Evolutionary conservation across 1,140 invertebrate genomes (phyloP), one percentile per base, ranked within the genome.

Genomic region (Drosophila athabasca): DNA sequence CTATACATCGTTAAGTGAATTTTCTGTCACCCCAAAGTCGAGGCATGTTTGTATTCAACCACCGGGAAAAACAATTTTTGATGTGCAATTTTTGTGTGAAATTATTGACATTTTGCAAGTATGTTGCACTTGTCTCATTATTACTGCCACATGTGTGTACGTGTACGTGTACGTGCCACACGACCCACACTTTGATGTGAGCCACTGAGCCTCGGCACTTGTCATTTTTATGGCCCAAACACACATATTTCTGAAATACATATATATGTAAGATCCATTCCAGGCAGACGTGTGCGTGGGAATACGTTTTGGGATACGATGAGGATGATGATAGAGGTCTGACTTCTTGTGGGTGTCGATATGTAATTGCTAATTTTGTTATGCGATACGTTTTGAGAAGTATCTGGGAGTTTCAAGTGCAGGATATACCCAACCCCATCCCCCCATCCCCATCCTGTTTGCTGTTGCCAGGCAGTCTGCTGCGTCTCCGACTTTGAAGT

Each of bases 121-220:
- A 87, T 87, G 84, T 87, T 87, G 83, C 83, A 87, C 83, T 87
- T 87, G 83, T 88, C 83, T 88, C 83, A 87, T 87, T 87, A 87
- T 87, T 69, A 69, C 66, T 87, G 83, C 83, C 83, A 87, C 83
- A 87, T 87, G 83, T 81, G 77, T 88, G 77, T 88, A 87, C 83
- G 88, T 87, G 83, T 81, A 72, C 82, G 77, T 88, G 67, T 88
- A 87, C 83, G 82, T 87, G 82, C 81, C 82, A 80, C 81, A 60
- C 65, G 62, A 43, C 62, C 51, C 19, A 39, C 57, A 53, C 76
- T 79, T 85, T 87, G 83, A 85, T 87, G 81, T 85, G n/a, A n/a
- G 65, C 45, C 53, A 48, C 50, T 44, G 64, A 66, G 67, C 88
- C 88, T 88, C 80, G 83, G 64, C 82, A 88, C 82, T 85, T 85